Percentiles rank a stretch among this genome's conserved stretches.
phyloP scores from a whole-genome alignment of 2,797 vertebrate genomes.

The Pangasius mekongensis region DNA sequence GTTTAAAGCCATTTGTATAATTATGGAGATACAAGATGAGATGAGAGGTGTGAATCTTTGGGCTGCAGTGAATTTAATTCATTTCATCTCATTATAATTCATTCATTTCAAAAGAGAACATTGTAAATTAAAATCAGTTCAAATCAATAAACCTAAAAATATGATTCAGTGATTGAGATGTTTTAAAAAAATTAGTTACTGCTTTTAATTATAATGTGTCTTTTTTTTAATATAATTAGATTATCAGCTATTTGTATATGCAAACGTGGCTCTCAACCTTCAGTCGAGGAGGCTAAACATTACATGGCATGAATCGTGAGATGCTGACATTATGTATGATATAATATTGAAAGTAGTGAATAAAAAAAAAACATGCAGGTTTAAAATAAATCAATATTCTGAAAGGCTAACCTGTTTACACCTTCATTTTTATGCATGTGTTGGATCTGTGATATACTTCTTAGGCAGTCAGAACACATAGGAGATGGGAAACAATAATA shows the following conservation, averaged over 20 bases:
- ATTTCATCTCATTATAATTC: neutral
- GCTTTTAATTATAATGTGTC: neutral
- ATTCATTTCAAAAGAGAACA: neutral
- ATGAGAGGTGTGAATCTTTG: neutral
- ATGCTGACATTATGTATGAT: neutral
- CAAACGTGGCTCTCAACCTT: neutral
- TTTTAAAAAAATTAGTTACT: no score
- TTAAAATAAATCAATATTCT: neutral
- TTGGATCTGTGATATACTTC: neutral
- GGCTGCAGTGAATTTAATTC: neutral
- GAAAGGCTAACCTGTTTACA: neutral
- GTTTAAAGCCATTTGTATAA: neutral
- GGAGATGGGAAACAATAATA: neutral
- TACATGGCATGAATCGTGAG: neutral
- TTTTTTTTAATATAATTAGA: neutral
- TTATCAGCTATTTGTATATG: neutral
- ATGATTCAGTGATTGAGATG: neutral
- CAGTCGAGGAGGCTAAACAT: neutral
- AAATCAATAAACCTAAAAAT: neutral
- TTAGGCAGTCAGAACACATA: neutral
- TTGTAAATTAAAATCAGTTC: neutral
- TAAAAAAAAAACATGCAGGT: neutral
- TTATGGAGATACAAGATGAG: neutral
- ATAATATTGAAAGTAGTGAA: neutral
- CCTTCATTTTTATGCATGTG: neutral